Base-by-base conservation (phyloP, 2,888 invertebrate genomes). In the Lordiphosa fenestrarum region DNA sequence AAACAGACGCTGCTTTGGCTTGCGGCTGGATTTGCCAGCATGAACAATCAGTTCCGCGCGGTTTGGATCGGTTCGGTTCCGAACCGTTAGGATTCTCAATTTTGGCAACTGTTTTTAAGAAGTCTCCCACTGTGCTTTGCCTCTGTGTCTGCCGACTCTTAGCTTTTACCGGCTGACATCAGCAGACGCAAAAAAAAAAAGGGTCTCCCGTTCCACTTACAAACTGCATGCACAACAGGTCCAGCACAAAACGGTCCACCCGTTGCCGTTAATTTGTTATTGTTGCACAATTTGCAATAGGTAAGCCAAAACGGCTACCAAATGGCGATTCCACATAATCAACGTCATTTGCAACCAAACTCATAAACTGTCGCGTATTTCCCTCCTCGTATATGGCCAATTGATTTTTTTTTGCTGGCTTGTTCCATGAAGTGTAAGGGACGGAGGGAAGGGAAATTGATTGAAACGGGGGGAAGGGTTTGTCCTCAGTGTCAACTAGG, bases 231-330 rank as follows among this genome's bases (percentile, higher is more conserved):
- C 21, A 41, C 47, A 30, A 15, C 46, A 38, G 37, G 36, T 25
- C 52, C 38, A 9, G 15, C 9, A 10, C 9, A 21, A 7, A 36
- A 13, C 56, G 36, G 38, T 57, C 65, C 63, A 61, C 73, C 73
- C 66, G 64, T 53, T 57, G 55, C 73, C 78, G 69, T 78, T 84
- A 84, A 84, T 77, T 73, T 74, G 82, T 82, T 77, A 77, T 82
- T 84, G 84, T 77, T 82, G 82, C 84, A 77, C 83, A 75, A 69
- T 78, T 82, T 71, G 61, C 75, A 63, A 60, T 63, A 54, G 56
- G 44, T 66, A 62, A 54, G 44, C 46, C 53, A 33, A n/a, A 21
- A 39, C 19, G 53, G 38, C 38, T 25, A 39, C 53, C 38, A 41
- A 63, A 63, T 63, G 46, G 64, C 33, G 54, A 41, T 30, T 53